phyloP scores from a whole-genome alignment of 2,797 vertebrate genomes.

The Melopsittacus undulatus region DNA sequence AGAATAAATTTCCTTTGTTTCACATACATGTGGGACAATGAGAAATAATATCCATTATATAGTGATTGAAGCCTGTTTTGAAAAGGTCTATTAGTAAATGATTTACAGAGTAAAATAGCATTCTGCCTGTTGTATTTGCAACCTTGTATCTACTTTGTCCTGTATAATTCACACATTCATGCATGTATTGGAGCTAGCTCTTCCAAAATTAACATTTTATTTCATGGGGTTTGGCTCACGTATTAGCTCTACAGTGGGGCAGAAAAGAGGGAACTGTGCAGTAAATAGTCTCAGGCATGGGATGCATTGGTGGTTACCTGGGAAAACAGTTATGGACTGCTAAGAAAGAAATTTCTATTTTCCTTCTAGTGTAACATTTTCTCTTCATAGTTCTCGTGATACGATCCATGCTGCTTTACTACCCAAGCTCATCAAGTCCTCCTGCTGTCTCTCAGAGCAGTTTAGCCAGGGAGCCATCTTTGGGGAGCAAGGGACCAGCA shows the following conservation, averaged over 20 bases:
- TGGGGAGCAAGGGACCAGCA: not conserved
- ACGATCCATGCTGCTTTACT: not conserved
- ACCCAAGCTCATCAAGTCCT: not conserved
- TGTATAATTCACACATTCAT: not conserved
- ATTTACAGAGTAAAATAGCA: not conserved
- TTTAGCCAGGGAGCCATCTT: not conserved
- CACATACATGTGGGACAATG: not conserved
- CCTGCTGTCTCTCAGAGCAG: not conserved
- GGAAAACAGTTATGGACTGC: not conserved
- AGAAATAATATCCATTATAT: not conserved
- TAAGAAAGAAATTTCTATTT: not conserved
- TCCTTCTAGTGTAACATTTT: not conserved
- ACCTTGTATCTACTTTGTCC: not conserved
- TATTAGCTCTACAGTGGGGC: not conserved
- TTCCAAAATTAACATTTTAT: not conserved
- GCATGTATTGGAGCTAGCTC: not conserved
- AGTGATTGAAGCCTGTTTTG: not conserved
- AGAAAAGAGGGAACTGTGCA: not conserved
- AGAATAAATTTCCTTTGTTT: not conserved
- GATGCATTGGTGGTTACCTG: not conserved
- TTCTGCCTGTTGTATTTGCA: not conserved
- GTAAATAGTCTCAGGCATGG: not conserved
- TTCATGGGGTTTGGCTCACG: not conserved
- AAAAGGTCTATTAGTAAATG: not conserved
- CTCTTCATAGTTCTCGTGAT: not conserved